Conservation (phyloP, 2,797 vertebrate species). For the Delichon dasypus region DNA sequence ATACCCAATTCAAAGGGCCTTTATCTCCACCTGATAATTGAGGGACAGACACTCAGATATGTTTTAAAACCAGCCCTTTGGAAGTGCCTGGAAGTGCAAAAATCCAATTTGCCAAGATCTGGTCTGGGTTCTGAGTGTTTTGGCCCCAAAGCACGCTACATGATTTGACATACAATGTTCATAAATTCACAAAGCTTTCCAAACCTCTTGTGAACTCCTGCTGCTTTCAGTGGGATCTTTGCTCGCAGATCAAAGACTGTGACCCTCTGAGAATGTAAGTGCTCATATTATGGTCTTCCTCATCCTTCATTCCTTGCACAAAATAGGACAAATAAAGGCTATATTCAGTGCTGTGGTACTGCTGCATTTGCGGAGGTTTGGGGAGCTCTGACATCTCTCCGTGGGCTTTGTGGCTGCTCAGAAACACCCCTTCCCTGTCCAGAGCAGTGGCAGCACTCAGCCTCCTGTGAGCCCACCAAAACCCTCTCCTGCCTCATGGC, state of each 20-base stretch:
- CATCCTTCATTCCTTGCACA: constrained; percentile 28
- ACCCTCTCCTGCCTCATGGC: background rate
- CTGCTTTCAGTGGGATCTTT: constrained; percentile 22
- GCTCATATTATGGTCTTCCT: background rate
- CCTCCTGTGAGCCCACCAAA: background rate
- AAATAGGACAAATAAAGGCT: constrained; percentile 7
- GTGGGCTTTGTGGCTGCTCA: accelerated
- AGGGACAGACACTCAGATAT: background rate
- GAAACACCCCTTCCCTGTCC: background rate
- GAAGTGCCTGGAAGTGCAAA: background rate
- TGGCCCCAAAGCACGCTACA: background rate
- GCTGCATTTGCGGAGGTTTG: background rate
- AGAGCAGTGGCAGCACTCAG: background rate
- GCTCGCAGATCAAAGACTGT: background rate
- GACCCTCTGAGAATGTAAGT: background rate
- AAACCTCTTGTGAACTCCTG: constrained; percentile 8
- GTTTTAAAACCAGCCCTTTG: background rate
- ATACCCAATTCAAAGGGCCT: background rate
- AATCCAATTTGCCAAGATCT: background rate
- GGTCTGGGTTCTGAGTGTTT: background rate
- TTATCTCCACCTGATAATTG: background rate
- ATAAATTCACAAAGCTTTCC: background rate
- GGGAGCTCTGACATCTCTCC: background rate
- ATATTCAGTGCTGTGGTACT: background rate
- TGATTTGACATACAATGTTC: constrained; percentile 17